A percentile compares a stretch with the other conserved stretches of the same genome.
Conservation (phyloP, 2,888 invertebrate genomes). For the Mimachlamys varia region DNA sequence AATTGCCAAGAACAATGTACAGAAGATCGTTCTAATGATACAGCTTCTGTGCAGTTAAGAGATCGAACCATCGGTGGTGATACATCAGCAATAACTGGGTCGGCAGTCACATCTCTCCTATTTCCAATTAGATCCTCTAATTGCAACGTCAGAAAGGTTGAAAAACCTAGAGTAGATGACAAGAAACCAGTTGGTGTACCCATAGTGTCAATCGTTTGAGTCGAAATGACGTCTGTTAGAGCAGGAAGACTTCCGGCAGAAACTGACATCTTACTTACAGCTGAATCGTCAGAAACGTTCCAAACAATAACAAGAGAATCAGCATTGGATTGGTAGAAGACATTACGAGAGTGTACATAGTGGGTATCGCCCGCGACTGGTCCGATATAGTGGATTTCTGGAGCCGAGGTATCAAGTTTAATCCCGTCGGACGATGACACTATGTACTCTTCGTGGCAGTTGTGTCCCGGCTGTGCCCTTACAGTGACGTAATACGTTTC, state of each 20-base stretch:
- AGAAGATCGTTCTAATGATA: slow-evolving; percentile 53
- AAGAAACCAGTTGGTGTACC: slow-evolving; percentile 43
- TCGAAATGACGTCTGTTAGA: background rate
- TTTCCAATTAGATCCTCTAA: slow-evolving; percentile 62
- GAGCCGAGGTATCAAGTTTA: slow-evolving; percentile 59
- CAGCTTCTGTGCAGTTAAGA: slow-evolving; percentile 55
- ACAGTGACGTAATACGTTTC: slow-evolving; percentile 64
- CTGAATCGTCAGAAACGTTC: slow-evolving; percentile 54
- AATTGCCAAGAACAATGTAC: slow-evolving; percentile 58
- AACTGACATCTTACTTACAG: slow-evolving; percentile 35
- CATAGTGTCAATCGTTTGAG: background rate
- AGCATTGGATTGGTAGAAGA: slow-evolving; percentile 54
- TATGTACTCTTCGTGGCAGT: slow-evolving; percentile 64
- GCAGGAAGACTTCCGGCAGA: slow-evolving; percentile 51
- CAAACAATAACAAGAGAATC: slow-evolving; percentile 53
- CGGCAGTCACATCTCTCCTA: slow-evolving; percentile 48
- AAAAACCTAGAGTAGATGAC: slow-evolving; percentile 54
- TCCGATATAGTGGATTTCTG: slow-evolving; percentile 51
- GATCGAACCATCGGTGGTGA: slow-evolving; percentile 55
- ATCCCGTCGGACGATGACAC: slow-evolving; percentile 69
- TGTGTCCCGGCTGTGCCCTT: slow-evolving; percentile 65
- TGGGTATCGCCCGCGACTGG: slow-evolving; percentile 46
- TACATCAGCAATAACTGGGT: slow-evolving; percentile 59
- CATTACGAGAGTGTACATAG: slow-evolving; percentile 37
- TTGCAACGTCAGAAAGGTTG: slow-evolving; percentile 57